Evolutionary conservation across 2,888 invertebrate species (phyloP).

Genomic region (Andrena trimmerana): DNA sequence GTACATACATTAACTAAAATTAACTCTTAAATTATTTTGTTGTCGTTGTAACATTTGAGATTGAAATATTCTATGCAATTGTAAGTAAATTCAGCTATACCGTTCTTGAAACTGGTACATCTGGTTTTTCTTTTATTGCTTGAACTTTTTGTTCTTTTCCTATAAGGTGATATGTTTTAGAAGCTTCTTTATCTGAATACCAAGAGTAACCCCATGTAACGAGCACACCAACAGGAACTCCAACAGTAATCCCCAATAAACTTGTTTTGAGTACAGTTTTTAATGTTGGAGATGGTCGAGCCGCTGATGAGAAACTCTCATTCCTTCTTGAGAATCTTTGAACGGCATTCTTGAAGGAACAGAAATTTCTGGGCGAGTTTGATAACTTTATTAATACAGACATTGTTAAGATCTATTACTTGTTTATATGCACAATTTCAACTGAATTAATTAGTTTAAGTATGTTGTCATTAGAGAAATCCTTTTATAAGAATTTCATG

Average conservation of each 20-base stretch:
- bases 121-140: conserved; percentile 84
- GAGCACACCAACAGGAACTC: conserved; percentile 87
- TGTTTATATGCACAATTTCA: not conserved
- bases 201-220: conserved; percentile 86
- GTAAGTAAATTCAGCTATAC: conserved; percentile 77
- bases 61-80: not conserved
- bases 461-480: conserved; percentile 1
- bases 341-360: conserved; percentile 25
- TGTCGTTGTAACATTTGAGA: conserved; percentile 25
- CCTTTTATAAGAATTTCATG: not conserved
- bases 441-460: conserved; percentile 2
- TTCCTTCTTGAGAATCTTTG: conserved; percentile 31
- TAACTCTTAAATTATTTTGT: too few species aligned
- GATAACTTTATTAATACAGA: conserved; percentile 25
- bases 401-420: conserved; percentile 17
- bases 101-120: conserved; percentile 85
- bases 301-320: conserved; percentile 68
- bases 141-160: conserved; percentile 81
- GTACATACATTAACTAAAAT: too few species aligned
- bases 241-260: conserved; percentile 84
- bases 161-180: conserved; percentile 85
- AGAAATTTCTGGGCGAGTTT: conserved; percentile 20
- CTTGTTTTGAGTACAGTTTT: conserved; percentile 66
- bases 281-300: conserved; percentile 67
- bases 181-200: conserved; percentile 83